Base-by-base conservation (phyloP, 2,888 invertebrate genomes). In the Caenorhabditis virilis region DNA sequence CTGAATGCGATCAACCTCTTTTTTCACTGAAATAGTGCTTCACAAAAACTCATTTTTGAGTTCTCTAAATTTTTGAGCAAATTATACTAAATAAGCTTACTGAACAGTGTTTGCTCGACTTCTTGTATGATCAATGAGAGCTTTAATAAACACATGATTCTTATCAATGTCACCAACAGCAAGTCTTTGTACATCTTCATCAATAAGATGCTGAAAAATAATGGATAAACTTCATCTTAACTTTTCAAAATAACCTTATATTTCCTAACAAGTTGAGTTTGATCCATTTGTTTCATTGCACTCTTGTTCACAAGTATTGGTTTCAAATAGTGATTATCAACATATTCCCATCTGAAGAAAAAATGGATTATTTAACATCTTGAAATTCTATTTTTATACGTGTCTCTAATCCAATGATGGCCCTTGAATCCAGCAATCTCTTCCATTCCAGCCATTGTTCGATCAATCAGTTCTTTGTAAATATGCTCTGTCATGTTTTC, bases 401-500 rank as follows among this genome's bases (percentile, higher is more conserved):
- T 66, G 53, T 81, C 80, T 49, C 81, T 57, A 33, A 81, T 66
- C 70, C 78, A 80, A 46, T 81, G 75, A 43, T 76, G 73, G 49
- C 81, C 82, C 53, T 74, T 78, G 71, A 78, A 77, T 3, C 82
- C 82, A 18, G 78, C 78, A 36, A 82, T 82, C 50, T 82, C 81
- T 57, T 82, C 82, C 65, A 82, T 79, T 56, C 81, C 80, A 27
- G 78, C 69, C 80, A 81, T 79, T 20, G 79, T 78, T 35, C 66
- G 63, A 53, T 81, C 81, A 46, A 79, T 74, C 0, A 76, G 50
- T 71, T 76, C 67, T 39, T 66, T 67, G 46, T 81, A 78, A 52
- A 95, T 93, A 80, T 95, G 88, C 85, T 97, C 95, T 84, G 94
- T 95, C 94, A 97, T 95, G 9, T 92, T 91, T 38, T 92, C 91